Conservation (phyloP, 2,888 invertebrate genomes). For the Panzeria rudis region DNA sequence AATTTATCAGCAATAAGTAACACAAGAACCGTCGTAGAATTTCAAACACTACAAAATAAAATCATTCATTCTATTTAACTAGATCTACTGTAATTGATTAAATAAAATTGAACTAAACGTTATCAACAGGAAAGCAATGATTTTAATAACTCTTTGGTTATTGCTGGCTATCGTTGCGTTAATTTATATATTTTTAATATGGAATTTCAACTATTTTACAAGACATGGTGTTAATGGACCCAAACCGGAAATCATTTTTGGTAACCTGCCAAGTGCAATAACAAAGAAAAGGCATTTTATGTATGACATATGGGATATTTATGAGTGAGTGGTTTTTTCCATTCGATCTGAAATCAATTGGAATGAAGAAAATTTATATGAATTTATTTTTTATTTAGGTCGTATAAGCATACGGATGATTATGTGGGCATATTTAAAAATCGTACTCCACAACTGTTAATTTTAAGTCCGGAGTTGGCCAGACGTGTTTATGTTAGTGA, state of each 20-base stretch:
- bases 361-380: background rate
- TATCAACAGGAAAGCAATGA: slow-evolving; percentile 29
- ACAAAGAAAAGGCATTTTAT: slow-evolving; percentile 65
- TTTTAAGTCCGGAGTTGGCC: slow-evolving; percentile 81
- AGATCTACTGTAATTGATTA: slow-evolving; percentile 7
- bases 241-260: slow-evolving; percentile 59
- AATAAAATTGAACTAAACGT: slow-evolving; percentile 5
- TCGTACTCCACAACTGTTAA: slow-evolving; percentile 80
- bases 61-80: background rate
- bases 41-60: background rate
- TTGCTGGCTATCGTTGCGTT: slow-evolving; percentile 56
- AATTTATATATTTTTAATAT: slow-evolving; percentile 60
- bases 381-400: slow-evolving; percentile 68
- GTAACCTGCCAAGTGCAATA: slow-evolving; percentile 64
- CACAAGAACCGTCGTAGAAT: background rate
- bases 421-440: slow-evolving; percentile 83
- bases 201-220: slow-evolving; percentile 69
- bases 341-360: background rate
- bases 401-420: slow-evolving; percentile 76
- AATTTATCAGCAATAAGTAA: background rate
- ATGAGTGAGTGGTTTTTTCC: slow-evolving; percentile 46
- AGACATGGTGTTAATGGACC: slow-evolving; percentile 61
- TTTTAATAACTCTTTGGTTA: slow-evolving; percentile 50
- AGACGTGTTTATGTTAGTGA: slow-evolving; percentile 82
- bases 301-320: slow-evolving; percentile 71